phyloP scores from a whole-genome alignment of 2,888 invertebrate genomes.

The Marronus borbonicus region DNA sequence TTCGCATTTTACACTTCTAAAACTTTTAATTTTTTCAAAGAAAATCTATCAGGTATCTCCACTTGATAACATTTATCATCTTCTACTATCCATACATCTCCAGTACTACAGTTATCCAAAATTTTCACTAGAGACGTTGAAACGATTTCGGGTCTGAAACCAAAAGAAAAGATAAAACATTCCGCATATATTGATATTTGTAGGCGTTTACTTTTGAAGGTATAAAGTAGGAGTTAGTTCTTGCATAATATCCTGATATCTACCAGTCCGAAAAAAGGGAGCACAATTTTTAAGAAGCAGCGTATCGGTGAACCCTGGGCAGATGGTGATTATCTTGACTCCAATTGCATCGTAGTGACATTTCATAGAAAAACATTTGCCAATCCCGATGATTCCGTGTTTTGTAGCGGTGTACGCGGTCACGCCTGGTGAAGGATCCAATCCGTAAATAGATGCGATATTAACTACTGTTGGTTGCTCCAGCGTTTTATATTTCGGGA shows the following conservation, averaged over 20 bases:
- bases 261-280: slow-evolving; percentile 9
- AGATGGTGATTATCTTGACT: slow-evolving; percentile 28
- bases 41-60: slow-evolving; percentile 61
- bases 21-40: slow-evolving; percentile 38
- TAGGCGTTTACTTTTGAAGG: not conserved
- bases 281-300: not conserved
- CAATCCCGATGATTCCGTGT: slow-evolving; percentile 35
- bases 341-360: slow-evolving; percentile 11
- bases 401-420: slow-evolving; percentile 34
- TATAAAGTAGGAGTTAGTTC: not conserved
- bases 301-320: slow-evolving; percentile 38
- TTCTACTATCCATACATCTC: slow-evolving; percentile 70
- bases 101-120: slow-evolving; percentile 66
- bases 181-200: not conserved
- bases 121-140: slow-evolving; percentile 60
- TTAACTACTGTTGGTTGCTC: slow-evolving; percentile 35
- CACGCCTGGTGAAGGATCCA: not conserved
- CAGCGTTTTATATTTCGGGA: slow-evolving; percentile 29
- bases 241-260: slow-evolving; percentile 22
- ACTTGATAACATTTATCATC: slow-evolving; percentile 65
- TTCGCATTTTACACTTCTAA: not conserved
- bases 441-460: slow-evolving; percentile 42
- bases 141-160: slow-evolving; percentile 61
- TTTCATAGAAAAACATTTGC: not conserved
- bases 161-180: no score